phyloP scores from a whole-genome alignment of 2,113 vertebrate species.

The Ondatra zibethicus region DNA sequence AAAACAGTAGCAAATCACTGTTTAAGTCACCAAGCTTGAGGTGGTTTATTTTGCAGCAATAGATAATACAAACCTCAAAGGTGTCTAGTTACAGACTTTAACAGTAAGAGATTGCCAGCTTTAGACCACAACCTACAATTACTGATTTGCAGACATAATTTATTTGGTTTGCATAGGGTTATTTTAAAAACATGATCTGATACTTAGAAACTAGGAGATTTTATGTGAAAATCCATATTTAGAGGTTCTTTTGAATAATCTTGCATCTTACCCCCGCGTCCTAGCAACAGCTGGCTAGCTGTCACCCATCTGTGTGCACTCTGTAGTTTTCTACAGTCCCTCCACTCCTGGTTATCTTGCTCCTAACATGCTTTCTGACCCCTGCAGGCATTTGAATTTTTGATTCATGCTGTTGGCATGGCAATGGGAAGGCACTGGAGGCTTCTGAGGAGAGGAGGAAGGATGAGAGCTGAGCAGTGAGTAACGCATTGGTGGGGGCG shows the following conservation, averaged over 20 bases:
- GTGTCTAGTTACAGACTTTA: background rate
- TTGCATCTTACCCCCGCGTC: background rate
- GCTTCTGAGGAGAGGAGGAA: constrained; percentile 2
- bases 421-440: constrained; percentile 12
- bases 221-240: background rate
- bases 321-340: background rate
- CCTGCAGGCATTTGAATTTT: constrained; percentile 23
- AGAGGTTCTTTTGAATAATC: constrained; percentile 11
- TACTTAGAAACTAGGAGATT: background rate
- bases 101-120: background rate
- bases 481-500: background rate
- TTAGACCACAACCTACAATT: background rate
- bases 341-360: background rate
- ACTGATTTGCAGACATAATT: constrained; percentile 22
- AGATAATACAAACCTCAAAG: constrained; percentile 5
- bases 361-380: background rate
- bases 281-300: background rate
- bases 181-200: background rate
- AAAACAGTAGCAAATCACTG: background rate
- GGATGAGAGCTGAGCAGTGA: background rate
- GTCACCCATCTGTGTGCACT: background rate
- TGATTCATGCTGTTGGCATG: constrained; percentile 31
- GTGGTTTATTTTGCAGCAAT: background rate
- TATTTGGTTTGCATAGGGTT: constrained; percentile 11
- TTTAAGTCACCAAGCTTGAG: background rate